A percentile compares a stretch with the other conserved stretches of the same genome.
These are phyloP conservation scores for Pammene fasciana DNA, from an alignment of 2,888 invertebrate species.

Conservation along the genomic window DNA sequence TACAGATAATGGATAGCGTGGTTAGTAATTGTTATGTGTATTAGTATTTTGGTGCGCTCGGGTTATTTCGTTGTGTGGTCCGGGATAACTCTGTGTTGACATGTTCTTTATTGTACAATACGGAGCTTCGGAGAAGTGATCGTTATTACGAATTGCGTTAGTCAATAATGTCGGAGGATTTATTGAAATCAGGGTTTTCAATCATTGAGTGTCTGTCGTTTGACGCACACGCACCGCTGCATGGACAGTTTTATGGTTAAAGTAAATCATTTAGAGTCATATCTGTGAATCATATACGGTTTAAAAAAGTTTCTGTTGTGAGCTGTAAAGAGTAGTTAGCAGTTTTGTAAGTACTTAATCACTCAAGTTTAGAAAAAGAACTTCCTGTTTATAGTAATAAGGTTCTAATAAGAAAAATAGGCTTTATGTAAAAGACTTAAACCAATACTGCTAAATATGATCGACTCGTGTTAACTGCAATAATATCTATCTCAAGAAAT, in stretches of 20 bases:
- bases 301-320: too few relatives aligned
- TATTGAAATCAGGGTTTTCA: conserved; percentile 18
- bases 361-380: too few relatives aligned
- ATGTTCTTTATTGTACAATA: conserved; percentile 32
- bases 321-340: too few relatives aligned
- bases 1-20: not conserved
- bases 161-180: conserved; percentile 20
- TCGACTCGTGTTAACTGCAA: too few relatives aligned
- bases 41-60: conserved; percentile 2
- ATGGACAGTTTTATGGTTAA: not conserved
- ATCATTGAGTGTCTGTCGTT: conserved; percentile 3
- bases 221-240: conserved; percentile 4
- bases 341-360: too few relatives aligned
- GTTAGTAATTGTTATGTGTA: not conserved
- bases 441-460: too few relatives aligned
- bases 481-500: too few relatives aligned
- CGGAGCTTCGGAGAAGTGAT: conserved; percentile 26
- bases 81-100: conserved; percentile 40
- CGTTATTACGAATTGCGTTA: conserved; percentile 15
- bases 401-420: too few relatives aligned
- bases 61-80: conserved; percentile 34
- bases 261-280: not conserved
- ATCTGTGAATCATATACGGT: too few relatives aligned
- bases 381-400: too few relatives aligned
- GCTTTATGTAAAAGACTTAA: too few relatives aligned